phyloP scores from a whole-genome alignment of 2,888 invertebrate species.

The Xestia rhomboidea region DNA sequence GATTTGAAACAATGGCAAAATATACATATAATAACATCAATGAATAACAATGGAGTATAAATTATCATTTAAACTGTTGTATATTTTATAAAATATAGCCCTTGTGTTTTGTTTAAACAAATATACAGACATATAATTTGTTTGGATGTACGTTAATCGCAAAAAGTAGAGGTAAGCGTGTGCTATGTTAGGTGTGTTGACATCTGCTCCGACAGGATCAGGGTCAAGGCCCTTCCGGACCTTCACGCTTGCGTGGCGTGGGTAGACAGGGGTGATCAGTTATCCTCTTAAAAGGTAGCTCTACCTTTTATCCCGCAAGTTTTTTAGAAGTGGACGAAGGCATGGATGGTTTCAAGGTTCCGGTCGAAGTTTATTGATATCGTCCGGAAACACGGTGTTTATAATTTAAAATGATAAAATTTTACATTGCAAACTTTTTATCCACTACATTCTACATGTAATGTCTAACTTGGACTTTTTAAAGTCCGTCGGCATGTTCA shows the following conservation, averaged over 20 bases:
- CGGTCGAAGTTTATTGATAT: no score
- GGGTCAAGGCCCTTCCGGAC: constrained; percentile 1
- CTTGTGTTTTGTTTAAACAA: constrained; percentile 83
- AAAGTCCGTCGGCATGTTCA: no score
- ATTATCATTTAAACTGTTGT: constrained; percentile 91
- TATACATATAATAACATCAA: constrained; percentile 91
- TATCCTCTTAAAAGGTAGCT: constrained; percentile 1
- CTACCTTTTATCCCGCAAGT: neutral
- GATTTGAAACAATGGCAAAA: constrained; percentile 91
- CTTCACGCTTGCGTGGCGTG: neutral
- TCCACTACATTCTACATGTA: no score
- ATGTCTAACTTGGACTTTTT: no score
- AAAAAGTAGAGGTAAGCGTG: constrained; percentile 46
- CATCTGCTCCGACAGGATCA: constrained; percentile 6
- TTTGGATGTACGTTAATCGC: constrained; percentile 75
- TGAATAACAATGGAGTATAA: constrained; percentile 91
- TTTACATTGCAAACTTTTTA: no score
- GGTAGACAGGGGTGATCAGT: constrained; percentile 1
- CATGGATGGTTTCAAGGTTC: no score
- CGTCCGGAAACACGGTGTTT: no score
- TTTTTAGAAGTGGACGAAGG: constrained; percentile 6
- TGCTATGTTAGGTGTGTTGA: constrained; percentile 8
- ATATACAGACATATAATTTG: constrained; percentile 79
- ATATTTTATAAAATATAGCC: constrained; percentile 90
- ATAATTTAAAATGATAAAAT: no score